Base-by-base conservation (phyloP, 2,113 vertebrate genomes). In the Balaenoptera acutorostrata region DNA sequence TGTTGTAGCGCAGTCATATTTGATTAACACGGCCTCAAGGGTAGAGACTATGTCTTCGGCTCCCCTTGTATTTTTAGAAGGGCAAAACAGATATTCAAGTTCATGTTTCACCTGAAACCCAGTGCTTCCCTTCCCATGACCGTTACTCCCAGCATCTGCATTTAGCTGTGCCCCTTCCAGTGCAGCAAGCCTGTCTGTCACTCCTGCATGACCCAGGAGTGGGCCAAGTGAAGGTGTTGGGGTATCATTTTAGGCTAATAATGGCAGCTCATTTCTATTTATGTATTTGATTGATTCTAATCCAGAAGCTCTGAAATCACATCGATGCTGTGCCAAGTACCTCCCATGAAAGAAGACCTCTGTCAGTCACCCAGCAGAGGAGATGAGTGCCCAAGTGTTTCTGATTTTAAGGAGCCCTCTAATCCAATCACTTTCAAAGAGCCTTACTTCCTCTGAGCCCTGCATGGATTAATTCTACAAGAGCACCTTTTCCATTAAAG, bases 391-490 rank as follows among this genome's bases (percentile, higher is more conserved):
- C 74, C 82, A 63, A 81, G 74, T 72, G 90, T 87, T 93, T 96
- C 69, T 97, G 93, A 96, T 97, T 94, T 97, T 95, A 95, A 98
- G 95, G 64, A 97, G 95, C 89, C 23, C 21, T 93, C 92, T 97
- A 97, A 93, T 93, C 81, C 95, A 97, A 88, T 95, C 95, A 96
- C 2, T 90, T 97, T 63, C 92, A 4, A 11, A 94, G 83, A 85
- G 82, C 39, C 87, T 93, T 23, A 52, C 52, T 78, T 95, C 89
- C 92, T 81, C 84, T 46, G 55, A 96, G 46, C 77, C 75, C 69
- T 9, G 82, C 88, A 78, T 63, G 92, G 92, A 90, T 97, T 95
- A 97, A 97, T 96, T 96, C 83, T 91, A 21, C 81, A 88, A 97
- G 83, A 98, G 96, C 2, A 18, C 64, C 64, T 94, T 97, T 97